Evolutionary conservation across 2,888 invertebrate genomes (phyloP).

Genomic region (Eupithecia exiguata): DNA sequence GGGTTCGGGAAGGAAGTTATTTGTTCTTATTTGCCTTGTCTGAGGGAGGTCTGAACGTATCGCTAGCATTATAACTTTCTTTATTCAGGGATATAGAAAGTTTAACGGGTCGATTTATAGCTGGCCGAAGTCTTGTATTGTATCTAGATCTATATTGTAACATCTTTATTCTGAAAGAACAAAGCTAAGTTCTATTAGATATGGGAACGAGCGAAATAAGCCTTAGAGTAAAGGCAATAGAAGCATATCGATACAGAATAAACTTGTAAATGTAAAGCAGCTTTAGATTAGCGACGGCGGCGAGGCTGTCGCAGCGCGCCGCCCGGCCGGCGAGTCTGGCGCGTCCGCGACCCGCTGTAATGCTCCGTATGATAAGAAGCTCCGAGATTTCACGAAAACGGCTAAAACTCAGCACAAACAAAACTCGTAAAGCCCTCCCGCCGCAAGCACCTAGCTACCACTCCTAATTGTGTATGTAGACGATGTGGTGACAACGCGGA

Average conservation of each 20-base stretch:
- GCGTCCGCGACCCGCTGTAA: background rate
- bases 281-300: conserved; percentile 2
- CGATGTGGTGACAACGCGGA: conserved; percentile 38
- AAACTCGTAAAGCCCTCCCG: conserved; percentile 39
- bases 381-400: conserved; percentile 32
- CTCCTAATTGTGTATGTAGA: conserved; percentile 42
- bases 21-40: conserved; percentile 22
- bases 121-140: background rate
- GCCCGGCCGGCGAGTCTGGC: background rate
- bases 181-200: background rate
- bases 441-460: conserved; percentile 20
- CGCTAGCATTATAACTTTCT: background rate
- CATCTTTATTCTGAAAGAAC: background rate
- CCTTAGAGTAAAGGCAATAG: background rate
- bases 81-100: background rate
- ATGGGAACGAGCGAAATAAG: background rate
- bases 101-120: background rate
- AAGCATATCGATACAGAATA: background rate
- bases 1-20: conserved; percentile 23
- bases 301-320: background rate
- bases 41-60: background rate
- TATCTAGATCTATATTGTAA: no score
- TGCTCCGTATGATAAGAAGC: conserved; percentile 25
- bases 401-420: conserved; percentile 36
- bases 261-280: background rate